Evolutionary conservation across 2,888 invertebrate species (phyloP).

Genomic region (Clostera curtula): DNA sequence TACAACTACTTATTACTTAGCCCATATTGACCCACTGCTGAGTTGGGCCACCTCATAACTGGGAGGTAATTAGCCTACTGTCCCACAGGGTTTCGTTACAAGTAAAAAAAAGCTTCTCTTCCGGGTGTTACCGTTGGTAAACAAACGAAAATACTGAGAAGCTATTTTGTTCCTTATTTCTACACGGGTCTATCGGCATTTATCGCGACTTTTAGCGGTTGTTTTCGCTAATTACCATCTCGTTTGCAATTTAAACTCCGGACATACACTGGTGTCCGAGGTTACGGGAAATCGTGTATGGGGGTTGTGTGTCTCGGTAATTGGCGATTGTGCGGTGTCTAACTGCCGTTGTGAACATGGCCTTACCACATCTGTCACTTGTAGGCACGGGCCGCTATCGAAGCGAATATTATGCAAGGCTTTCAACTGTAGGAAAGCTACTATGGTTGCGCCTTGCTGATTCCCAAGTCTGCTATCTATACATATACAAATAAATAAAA

Average conservation of each 20-base stretch:
- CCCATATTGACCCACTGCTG: too few relatives aligned
- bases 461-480: too few relatives aligned
- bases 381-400: background rate
- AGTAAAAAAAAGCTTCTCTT: too few relatives aligned
- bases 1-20: too few relatives aligned
- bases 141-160: slow-evolving; percentile 65
- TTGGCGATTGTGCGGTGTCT: slow-evolving; percentile 51
- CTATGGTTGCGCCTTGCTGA: too few relatives aligned
- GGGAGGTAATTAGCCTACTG: too few relatives aligned
- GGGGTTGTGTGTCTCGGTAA: slow-evolving; percentile 52
- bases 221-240: slow-evolving; percentile 72
- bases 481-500: too few relatives aligned
- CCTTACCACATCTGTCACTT: slow-evolving; percentile 35
- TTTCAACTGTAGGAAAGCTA: too few relatives aligned
- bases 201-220: slow-evolving; percentile 55
- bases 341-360: slow-evolving; percentile 38
- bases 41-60: too few relatives aligned
- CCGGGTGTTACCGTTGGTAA: slow-evolving; percentile 53
- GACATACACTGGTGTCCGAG: slow-evolving; percentile 33
- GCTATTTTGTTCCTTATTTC: slow-evolving; percentile 71
- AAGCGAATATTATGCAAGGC: background rate
- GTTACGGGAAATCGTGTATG: slow-evolving; percentile 53
- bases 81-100: too few relatives aligned
- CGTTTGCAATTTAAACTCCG: slow-evolving; percentile 69
- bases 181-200: slow-evolving; percentile 59